Percentiles rank a stretch among this genome's conserved stretches.
Evolutionary conservation across 1,140 invertebrate genomes (phyloP).

Genomic region (Bactericera cockerelli): DNA sequence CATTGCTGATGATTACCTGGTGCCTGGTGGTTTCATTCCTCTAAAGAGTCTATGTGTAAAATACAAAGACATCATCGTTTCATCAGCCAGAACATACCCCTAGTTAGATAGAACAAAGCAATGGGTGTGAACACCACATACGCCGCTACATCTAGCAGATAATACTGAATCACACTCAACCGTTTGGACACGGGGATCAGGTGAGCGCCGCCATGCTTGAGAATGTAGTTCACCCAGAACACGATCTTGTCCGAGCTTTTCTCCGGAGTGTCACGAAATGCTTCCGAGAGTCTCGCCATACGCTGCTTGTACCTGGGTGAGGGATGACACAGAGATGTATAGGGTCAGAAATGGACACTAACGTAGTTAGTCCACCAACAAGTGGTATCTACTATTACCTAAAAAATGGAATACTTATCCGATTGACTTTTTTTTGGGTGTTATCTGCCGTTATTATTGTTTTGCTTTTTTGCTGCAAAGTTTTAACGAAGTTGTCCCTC

Average conservation of each 20-base stretch:
- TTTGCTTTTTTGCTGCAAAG: too few species aligned
- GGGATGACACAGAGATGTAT: not conserved
- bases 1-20: too few species aligned
- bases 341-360: too few species aligned
- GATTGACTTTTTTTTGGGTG: too few species aligned
- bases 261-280: constrained; percentile 1
- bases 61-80: too few species aligned
- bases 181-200: not conserved
- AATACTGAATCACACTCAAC: not conserved
- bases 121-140: not conserved
- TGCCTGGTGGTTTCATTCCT: too few species aligned
- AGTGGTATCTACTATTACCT: too few species aligned
- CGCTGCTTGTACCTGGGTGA: not conserved
- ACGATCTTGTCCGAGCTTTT: not conserved
- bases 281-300: not conserved
- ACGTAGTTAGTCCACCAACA: too few species aligned
- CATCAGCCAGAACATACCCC: not conserved
- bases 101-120: not conserved
- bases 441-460: too few species aligned
- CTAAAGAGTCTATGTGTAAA: too few species aligned
- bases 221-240: not conserved
- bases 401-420: too few species aligned
- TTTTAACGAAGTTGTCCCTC: too few species aligned
- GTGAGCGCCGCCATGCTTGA: not conserved
- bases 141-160: not conserved